Conservation (phyloP, 2,888 invertebrate genomes). For the Meiosimyza platycephala region DNA sequence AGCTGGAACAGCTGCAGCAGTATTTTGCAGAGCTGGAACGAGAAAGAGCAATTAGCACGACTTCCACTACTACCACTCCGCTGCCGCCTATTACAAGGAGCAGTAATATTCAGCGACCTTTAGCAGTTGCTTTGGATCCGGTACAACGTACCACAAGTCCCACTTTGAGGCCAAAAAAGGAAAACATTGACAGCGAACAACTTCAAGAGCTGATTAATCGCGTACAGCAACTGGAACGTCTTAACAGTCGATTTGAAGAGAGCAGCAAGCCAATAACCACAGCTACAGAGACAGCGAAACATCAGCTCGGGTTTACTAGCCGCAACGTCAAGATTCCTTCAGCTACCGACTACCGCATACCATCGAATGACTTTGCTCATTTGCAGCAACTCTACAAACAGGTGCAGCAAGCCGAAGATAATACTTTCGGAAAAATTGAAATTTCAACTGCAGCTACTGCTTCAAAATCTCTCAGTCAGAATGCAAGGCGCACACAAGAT, state of each 20-base stretch:
- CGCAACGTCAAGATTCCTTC: constrained; percentile 52
- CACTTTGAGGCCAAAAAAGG: constrained; percentile 42
- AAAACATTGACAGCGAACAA: constrained; percentile 67
- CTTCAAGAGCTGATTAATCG: constrained; percentile 68
- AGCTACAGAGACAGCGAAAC: constrained; percentile 40
- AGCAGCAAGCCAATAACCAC: neutral
- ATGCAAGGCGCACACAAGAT: constrained; percentile 41
- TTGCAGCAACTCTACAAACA: constrained; percentile 53
- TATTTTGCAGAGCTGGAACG: constrained; percentile 67
- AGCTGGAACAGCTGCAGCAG: constrained; percentile 47
- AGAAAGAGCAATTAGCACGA: constrained; percentile 42
- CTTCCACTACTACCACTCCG: constrained; percentile 40
- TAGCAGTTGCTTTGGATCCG: constrained; percentile 25
- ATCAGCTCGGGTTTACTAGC: constrained; percentile 51
- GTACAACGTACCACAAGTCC: constrained; percentile 38
- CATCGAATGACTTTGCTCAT: constrained; percentile 59
- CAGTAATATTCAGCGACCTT: constrained; percentile 46
- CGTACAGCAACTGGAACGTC: constrained; percentile 63
- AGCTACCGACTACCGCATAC: constrained; percentile 44
- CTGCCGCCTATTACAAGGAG: constrained; percentile 40
- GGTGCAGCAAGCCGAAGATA: constrained; percentile 41
- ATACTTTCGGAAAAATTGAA: constrained; percentile 48
- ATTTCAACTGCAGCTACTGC: constrained; percentile 59
- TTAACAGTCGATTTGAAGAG: constrained; percentile 42
- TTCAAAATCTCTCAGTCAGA: constrained; percentile 40